Evolutionary conservation across 2,113 vertebrate genomes (phyloP).

Genomic region (Scophthalmus maximus): DNA sequence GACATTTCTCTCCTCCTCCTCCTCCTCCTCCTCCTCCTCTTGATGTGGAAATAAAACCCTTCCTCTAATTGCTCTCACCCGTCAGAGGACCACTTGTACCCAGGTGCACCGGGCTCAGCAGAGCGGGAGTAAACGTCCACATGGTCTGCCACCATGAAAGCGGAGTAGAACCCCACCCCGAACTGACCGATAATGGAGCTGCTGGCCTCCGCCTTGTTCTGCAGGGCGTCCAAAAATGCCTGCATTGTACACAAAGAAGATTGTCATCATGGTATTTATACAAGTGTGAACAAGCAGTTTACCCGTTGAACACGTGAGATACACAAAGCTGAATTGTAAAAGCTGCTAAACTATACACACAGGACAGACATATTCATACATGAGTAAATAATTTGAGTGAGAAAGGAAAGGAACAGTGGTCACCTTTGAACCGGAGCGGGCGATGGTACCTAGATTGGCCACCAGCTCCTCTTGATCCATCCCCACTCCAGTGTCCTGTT

Average conservation of each 20-base stretch:
- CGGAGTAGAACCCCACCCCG: constrained; percentile 97
- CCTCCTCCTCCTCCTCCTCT: neutral
- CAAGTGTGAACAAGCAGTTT: neutral
- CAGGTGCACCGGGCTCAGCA: constrained; percentile 76
- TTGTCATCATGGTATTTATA: neutral
- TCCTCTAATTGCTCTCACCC: constrained; percentile 82
- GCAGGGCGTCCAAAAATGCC: constrained; percentile 93
- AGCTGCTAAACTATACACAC: no score
- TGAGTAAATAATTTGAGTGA: neutral
- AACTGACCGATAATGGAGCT: constrained; percentile 97
- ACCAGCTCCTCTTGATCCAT: constrained; percentile 94
- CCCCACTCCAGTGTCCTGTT: constrained; percentile 94
- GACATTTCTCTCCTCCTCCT: neutral
- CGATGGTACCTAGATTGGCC: constrained; percentile 94
- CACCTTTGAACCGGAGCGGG: constrained; percentile 97
- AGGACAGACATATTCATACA: neutral
- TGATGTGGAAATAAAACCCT: no score
- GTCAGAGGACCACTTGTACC: constrained; percentile 94
- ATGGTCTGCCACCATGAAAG: constrained; percentile 95
- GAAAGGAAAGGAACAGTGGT: neutral
- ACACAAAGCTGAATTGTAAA: no score
- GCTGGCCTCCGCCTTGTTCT: constrained; percentile 90
- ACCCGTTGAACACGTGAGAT: neutral
- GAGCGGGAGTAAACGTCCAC: constrained; percentile 93
- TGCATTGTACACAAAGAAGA: constrained; percentile 54